A percentile compares a stretch with the other conserved stretches of the same genome.
phyloP scores from a whole-genome alignment of 2,797 vertebrate species.

The Oreochromis grahami region DNA sequence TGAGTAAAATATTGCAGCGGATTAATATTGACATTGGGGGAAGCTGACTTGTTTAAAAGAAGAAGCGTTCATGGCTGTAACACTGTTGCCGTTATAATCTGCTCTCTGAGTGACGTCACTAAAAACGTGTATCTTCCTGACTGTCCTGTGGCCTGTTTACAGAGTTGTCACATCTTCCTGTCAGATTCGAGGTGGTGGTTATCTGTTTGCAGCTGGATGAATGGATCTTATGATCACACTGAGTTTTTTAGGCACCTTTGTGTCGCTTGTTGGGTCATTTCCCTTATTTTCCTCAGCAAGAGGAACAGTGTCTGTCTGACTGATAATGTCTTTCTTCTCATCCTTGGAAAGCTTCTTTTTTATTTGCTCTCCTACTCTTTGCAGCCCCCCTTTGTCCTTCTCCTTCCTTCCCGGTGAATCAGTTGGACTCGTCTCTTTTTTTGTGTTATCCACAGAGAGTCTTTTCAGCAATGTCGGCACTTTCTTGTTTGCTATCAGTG shows the following conservation, averaged over 20 bases:
- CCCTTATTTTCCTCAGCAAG: background rate
- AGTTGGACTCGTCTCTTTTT: slow-evolving; percentile 1
- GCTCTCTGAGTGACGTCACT: slow-evolving; percentile 11
- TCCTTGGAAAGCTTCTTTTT: slow-evolving; percentile 10
- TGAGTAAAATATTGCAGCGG: background rate
- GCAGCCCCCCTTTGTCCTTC: slow-evolving; percentile 3
- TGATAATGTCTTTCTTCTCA: background rate
- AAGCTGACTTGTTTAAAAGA: background rate
- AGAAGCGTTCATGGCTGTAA: background rate
- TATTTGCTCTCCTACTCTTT: background rate
- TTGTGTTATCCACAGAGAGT: slow-evolving; percentile 18
- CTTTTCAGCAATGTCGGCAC: background rate
- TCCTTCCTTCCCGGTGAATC: background rate
- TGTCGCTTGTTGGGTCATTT: background rate
- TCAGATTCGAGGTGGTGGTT: background rate
- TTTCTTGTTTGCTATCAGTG: slow-evolving; percentile 19
- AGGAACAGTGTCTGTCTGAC: background rate
- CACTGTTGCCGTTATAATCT: background rate
- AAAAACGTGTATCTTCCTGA: background rate
- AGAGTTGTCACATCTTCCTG: background rate
- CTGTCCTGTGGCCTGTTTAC: background rate
- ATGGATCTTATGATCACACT: background rate
- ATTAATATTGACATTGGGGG: background rate
- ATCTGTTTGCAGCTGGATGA: background rate
- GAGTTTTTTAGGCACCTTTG: background rate